Percentiles rank a stretch among this genome's conserved stretches.
Conservation (phyloP, 2,888 invertebrate species). For the Steinernema hermaphroditum region DNA sequence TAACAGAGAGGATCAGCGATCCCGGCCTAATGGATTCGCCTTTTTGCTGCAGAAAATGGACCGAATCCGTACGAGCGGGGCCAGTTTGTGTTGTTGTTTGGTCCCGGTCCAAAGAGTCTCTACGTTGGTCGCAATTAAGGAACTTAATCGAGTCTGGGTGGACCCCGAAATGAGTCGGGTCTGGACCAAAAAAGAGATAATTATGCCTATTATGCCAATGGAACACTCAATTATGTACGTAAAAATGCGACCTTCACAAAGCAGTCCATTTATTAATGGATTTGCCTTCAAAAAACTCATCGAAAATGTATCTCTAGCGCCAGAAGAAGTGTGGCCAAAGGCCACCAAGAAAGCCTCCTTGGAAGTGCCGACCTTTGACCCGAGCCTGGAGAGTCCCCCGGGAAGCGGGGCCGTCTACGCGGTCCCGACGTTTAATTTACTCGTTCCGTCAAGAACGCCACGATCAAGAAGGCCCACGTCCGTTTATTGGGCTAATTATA, state of each 20-base stretch:
- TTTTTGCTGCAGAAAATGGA: not conserved
- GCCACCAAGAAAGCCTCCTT: too few relatives aligned
- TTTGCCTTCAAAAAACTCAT: not conserved
- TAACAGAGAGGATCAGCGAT: not conserved
- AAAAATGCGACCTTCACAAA: not conserved
- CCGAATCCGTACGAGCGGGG: not conserved
- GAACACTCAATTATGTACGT: too few relatives aligned
- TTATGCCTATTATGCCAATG: too few relatives aligned
- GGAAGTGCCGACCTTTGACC: not conserved
- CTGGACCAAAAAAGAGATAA: too few relatives aligned
- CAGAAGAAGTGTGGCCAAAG: not conserved
- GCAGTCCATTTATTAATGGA: not conserved
- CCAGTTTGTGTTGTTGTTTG: not conserved
- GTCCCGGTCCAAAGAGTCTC: too few relatives aligned
- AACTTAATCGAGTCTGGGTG: too few relatives aligned
- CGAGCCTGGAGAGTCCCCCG: not conserved
- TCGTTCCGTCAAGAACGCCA: not conserved
- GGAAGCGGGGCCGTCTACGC: not conserved
- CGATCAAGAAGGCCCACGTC: not conserved
- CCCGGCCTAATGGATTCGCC: too few relatives aligned
- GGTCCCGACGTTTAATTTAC: not conserved
- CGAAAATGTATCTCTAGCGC: not conserved
- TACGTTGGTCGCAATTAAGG: too few relatives aligned
- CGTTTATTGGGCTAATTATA: slow-evolving; percentile 3
- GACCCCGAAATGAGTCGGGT: too few relatives aligned